Base-by-base conservation (phyloP, 2,113 vertebrate species). In the Malurus cyaneus region DNA sequence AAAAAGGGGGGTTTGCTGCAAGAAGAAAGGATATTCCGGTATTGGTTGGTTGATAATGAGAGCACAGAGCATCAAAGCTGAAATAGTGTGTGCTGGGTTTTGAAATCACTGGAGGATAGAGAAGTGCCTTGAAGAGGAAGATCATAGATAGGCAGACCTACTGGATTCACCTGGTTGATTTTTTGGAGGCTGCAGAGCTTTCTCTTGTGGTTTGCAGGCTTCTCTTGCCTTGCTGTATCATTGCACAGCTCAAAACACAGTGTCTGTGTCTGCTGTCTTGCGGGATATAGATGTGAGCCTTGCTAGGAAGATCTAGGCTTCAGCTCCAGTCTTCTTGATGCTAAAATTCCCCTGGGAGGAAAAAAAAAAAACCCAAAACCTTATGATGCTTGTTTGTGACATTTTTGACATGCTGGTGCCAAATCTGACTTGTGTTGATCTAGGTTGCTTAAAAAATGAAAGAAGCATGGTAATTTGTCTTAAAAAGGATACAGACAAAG, bases 61-160 rank as follows among this genome's bases (percentile, higher is more conserved):
- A 84, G 41, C 0, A 12, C 36, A 23, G 46, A 86, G 61, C 83
- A 89, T 95, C 95, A 93, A 96, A 95, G 90, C 86, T 86, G 57
- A 67, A 90, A 59, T 26, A 34, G 53, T 42, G 8, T 86, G 46
- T 46, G 47, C 79, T 93, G 62, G 69, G 52, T 88, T 96, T 95
- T 91, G 66, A 88, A 96, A 92, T 94, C 89, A 88, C 49, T 64
- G 80, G 72, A 74, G 86, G 62, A 49, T 83, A 12, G 34, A 78
- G 49, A 90, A 86, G 52, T 66, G 60, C 71, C 79, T 91, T 83
- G 44, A 92, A 83, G 79, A 78, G n/a, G 69, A 88, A 86, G 90
- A 79, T 96, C 23, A 41, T 10, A 94, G 76, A 78, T 83, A 92
- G 60, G 34, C 31, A 44, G 71, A 61, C 52, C 82, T 88, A 31